These are phyloP conservation scores for Eupithecia tripunctaria DNA, from an alignment of 2,888 invertebrate species.

Conservation along the genomic window DNA sequence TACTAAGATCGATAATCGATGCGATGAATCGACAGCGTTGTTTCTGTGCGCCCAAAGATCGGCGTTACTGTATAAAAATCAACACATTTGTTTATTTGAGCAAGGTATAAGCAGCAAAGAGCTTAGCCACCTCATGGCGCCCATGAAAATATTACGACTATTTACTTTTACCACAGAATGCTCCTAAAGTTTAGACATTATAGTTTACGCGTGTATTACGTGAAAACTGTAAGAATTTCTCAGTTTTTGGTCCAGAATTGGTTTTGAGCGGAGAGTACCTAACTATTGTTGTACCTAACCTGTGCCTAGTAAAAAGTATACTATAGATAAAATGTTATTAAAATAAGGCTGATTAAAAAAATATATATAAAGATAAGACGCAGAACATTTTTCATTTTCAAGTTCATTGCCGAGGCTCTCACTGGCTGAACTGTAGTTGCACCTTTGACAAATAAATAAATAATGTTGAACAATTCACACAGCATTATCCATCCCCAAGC, in stretches of 20 bases:
- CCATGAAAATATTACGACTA: constrained; percentile 81
- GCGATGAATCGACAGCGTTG: constrained; percentile 61
- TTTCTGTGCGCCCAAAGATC: constrained; percentile 61
- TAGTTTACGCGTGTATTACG: not conserved
- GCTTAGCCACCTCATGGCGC: constrained; percentile 66
- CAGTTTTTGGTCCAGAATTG: not conserved
- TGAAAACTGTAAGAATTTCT: not conserved
- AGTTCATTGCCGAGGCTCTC: too few relatives aligned
- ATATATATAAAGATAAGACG: too few relatives aligned
- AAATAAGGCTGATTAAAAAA: too few relatives aligned
- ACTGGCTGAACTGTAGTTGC: too few relatives aligned
- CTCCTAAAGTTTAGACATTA: constrained; percentile 43
- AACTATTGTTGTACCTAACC: not conserved
- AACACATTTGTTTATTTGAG: constrained; percentile 80
- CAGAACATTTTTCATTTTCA: too few relatives aligned
- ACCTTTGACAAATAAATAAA: too few relatives aligned
- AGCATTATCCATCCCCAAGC: too few relatives aligned
- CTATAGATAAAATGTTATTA: too few relatives aligned
- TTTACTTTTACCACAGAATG: constrained; percentile 76
- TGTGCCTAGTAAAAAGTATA: not conserved
- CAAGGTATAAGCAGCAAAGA: constrained; percentile 71
- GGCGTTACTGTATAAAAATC: constrained; percentile 78
- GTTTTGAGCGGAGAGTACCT: not conserved
- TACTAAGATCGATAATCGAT: constrained; percentile 55
- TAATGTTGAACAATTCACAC: too few relatives aligned